Conservation (phyloP, 2,797 vertebrate genomes). For the Pseudocheirus occidentalis region DNA sequence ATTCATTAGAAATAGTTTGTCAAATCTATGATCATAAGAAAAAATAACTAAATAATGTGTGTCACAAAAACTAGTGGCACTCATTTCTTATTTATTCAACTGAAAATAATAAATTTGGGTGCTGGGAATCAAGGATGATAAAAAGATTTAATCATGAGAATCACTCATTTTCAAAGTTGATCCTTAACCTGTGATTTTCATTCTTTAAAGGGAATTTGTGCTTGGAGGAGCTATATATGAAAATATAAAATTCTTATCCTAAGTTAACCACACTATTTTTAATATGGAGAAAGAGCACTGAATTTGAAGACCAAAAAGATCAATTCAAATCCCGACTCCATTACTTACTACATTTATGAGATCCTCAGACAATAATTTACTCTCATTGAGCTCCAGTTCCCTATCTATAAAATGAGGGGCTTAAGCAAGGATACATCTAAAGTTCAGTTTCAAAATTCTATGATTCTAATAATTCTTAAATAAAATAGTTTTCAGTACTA, state of each 20-base stretch:
- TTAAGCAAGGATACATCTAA: not conserved
- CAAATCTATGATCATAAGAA: not conserved
- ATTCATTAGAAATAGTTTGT: conserved; percentile 22
- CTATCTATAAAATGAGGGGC: not conserved
- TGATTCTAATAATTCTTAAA: not conserved
- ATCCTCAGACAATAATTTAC: not conserved
- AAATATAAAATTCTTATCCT: not conserved
- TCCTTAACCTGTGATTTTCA: not conserved
- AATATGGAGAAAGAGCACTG: not conserved
- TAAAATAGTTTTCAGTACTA: not conserved
- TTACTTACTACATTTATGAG: not conserved
- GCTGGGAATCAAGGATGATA: not conserved
- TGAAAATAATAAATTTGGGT: not conserved
- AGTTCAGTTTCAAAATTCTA: not conserved
- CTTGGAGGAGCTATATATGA: not conserved
- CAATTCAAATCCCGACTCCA: not conserved
- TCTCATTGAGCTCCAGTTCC: not conserved
- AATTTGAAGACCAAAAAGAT: not conserved
- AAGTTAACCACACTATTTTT: not conserved
- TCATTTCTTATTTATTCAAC: not conserved
- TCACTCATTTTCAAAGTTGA: not conserved
- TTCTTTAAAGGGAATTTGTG: not conserved
- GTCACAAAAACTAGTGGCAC: not conserved
- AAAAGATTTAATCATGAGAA: not conserved
- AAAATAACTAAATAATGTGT: not conserved